These are phyloP conservation scores for Epinephelus malabaricus DNA, from an alignment of 2,797 vertebrate genomes.

Conservation along the genomic window DNA sequence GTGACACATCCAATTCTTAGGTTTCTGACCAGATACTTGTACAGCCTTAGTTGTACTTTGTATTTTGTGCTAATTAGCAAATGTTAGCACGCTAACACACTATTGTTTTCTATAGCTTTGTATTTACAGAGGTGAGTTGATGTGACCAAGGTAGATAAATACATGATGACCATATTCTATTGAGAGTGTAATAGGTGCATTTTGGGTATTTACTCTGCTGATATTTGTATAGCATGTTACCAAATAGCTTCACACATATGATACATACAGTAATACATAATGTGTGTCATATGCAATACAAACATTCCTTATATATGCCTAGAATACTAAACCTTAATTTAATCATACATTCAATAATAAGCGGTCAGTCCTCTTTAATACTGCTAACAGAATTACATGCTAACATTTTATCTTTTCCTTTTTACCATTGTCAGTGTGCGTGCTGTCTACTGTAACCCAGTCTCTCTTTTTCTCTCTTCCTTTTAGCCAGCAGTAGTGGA, in stretches of 20 bases:
- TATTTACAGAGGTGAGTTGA: neutral
- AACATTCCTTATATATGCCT: neutral
- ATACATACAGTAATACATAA: neutral
- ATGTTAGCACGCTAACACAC: neutral
- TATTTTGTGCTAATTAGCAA: neutral
- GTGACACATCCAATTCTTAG: neutral
- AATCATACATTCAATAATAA: conserved; percentile 11
- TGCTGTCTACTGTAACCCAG: conserved; percentile 17
- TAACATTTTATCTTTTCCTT: conserved; percentile 14
- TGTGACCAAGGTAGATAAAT: neutral
- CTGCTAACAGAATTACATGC: neutral
- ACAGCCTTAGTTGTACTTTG: neutral
- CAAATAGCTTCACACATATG: neutral
- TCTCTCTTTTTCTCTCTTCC: conserved; percentile 33
- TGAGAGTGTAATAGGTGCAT: neutral
- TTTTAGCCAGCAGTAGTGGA: conserved; percentile 67
- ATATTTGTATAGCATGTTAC: neutral
- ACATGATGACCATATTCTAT: neutral
- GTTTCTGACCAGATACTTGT: neutral
- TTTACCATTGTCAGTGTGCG: neutral
- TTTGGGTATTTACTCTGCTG: neutral
- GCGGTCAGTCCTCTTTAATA: neutral
- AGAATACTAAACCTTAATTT: neutral
- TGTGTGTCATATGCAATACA: conserved; percentile 1
- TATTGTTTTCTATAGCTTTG: neutral